Evolutionary conservation across 1,140 invertebrate species (phyloP).

Genomic region (Zeugodacus cucurbitae): DNA sequence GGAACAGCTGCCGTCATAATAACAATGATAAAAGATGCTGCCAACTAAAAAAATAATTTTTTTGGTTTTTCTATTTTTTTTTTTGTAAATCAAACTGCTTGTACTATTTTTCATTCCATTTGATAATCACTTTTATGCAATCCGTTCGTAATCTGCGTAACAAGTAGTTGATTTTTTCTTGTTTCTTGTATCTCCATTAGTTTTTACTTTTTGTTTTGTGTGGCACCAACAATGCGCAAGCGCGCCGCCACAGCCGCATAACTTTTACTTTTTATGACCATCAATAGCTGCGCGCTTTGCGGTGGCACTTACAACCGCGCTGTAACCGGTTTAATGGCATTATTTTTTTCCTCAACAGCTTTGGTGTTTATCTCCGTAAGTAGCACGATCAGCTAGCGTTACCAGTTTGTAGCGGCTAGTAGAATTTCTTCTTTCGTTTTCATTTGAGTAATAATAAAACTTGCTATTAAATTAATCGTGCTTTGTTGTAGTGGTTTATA

Average conservation of each 20-base stretch:
- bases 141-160: conserved; percentile 18
- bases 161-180: neutral
- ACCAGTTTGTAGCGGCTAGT: neutral
- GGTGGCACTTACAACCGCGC: neutral
- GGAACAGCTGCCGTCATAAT: neutral
- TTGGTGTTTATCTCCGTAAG: neutral
- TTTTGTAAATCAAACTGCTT: neutral
- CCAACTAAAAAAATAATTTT: neutral
- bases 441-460: neutral
- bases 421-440: conserved; percentile 37
- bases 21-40: neutral
- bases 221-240: neutral
- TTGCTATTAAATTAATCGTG: too few species aligned
- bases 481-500: too few species aligned
- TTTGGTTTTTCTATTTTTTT: neutral
- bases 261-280: conserved; percentile 32
- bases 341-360: neutral
- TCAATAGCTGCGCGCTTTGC: neutral
- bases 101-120: neutral
- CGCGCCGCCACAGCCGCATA: neutral
- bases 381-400: neutral
- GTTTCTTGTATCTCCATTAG: neutral
- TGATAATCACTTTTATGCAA: conserved; percentile 28
- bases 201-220: neutral
- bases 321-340: conserved; percentile 25